phyloP scores from a whole-genome alignment of 2,888 invertebrate genomes.

The Panzeria rudis region DNA sequence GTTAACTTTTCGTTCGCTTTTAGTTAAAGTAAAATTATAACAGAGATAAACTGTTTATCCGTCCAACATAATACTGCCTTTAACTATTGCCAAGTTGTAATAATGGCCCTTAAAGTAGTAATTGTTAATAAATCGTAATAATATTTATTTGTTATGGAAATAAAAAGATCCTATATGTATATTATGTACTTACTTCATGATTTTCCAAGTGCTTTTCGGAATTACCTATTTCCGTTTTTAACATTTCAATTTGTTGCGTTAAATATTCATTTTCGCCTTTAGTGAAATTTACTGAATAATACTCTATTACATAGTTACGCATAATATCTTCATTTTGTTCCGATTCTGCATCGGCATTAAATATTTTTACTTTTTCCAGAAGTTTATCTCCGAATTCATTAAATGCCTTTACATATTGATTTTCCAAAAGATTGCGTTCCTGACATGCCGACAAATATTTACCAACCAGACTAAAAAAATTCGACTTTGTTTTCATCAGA shows the following conservation, averaged over 20 bases:
- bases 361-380: conserved; percentile 78
- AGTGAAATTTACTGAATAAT: conserved; percentile 78
- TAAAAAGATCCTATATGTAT: too few species aligned
- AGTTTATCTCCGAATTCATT: conserved; percentile 78
- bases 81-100: too few species aligned
- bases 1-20: too few species aligned
- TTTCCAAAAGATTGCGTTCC: conserved; percentile 76
- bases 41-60: too few species aligned
- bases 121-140: too few species aligned
- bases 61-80: too few species aligned
- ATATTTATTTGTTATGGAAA: too few species aligned
- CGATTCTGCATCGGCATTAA: conserved; percentile 75
- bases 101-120: too few species aligned
- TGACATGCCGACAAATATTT: conserved; percentile 77
- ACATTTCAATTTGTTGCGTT: conserved; percentile 78
- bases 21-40: too few species aligned
- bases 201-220: conserved; percentile 77
- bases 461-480: conserved; percentile 78
- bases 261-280: conserved; percentile 79
- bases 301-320: conserved; percentile 80
- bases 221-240: conserved; percentile 77
- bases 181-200: conserved; percentile 76
- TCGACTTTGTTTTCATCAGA: conserved; percentile 79
- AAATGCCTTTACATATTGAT: conserved; percentile 77
- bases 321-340: conserved; percentile 79